phyloP scores from a whole-genome alignment of 53 echinoderm and acorn worm genomes.

The Paracentrotus lividus region DNA sequence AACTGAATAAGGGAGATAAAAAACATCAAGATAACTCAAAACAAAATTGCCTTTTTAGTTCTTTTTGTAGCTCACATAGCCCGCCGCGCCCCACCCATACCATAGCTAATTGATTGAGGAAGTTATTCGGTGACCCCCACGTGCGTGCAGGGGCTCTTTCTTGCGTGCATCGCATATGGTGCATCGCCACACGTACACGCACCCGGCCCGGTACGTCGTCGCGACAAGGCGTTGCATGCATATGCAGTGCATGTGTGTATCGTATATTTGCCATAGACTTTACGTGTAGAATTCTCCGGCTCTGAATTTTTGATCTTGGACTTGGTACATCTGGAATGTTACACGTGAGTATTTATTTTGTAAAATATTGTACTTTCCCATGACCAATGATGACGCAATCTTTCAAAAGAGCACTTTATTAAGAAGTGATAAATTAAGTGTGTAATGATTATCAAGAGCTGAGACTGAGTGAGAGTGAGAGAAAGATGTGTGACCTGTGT shows the following conservation, averaged over 20 bases:
- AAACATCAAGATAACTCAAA: too few relatives aligned
- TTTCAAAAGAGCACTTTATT: too few relatives aligned
- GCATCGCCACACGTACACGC: not conserved
- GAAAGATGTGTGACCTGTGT: too few relatives aligned
- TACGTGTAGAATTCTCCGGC: not conserved
- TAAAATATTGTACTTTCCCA: too few relatives aligned
- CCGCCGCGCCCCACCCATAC: not conserved
- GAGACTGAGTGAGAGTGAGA: too few relatives aligned
- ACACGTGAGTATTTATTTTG: conserved; percentile 56
- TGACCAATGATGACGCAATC: too few relatives aligned
- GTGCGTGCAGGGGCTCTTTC: not conserved
- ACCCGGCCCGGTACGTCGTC: not conserved
- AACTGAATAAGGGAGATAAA: too few relatives aligned
- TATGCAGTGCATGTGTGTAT: too few relatives aligned
- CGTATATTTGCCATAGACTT: too few relatives aligned
- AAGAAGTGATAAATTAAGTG: too few relatives aligned
- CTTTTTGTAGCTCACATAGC: not conserved
- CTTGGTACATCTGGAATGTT: conserved; percentile 47
- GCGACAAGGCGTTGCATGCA: not conserved
- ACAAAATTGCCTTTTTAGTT: too few relatives aligned
- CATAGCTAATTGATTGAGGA: not conserved
- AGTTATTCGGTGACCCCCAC: conserved; percentile 33
- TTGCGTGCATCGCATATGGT: not conserved
- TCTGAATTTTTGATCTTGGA: too few relatives aligned
- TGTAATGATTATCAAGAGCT: not conserved